Evolutionary conservation across 2,797 vertebrate species (phyloP), one percentile per base, ranked within the genome.

Genomic region (Melanotaenia parkinsoni): DNA sequence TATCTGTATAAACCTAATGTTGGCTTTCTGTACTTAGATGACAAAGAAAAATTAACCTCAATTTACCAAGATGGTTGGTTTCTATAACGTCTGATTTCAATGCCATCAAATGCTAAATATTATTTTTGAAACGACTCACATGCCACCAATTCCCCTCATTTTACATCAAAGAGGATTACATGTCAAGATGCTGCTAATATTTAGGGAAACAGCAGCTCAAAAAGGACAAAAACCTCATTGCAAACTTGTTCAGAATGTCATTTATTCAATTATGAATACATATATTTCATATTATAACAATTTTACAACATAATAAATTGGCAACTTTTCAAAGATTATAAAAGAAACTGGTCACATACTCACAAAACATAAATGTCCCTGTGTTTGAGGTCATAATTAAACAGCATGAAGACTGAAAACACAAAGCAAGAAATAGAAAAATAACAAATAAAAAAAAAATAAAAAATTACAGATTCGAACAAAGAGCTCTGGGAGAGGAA

Each of bases 261-360:
- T 89, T 86, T 90, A 91, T 85, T 91, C 56, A 59, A 86, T 73
- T 77, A 81, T 81, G 74, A 85, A 84, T 85, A 82, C 26, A 28
- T 73, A 24, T 76, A 68, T 79, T 67, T 72, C 58, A 3, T 74
- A 70, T 67, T 62, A 79, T 76, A 72, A 86, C 80, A 87, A 14
- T 38, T 67, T 76, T 67, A 24, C 70, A 72, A 75, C 11, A 57
- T 53, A 62, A 74, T 47, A 60, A 76, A 67, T 26, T 62, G 26
- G 66, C 47, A 64, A 56, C 37, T 64, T 76, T 51, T 54, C 50
- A 77, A 56, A 63, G 2, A 47, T 38, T 37, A 76, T 47, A 65
- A 81, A 79, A 73, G 11, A 72, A 77, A 71, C 14, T 0, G 1
- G 58, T 70, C 50, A 64, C 13, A 76, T 79, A 40, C 72, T 51